phyloP scores from a whole-genome alignment of 2,113 vertebrate genomes.

The Neodontobutis hainanensis region DNA sequence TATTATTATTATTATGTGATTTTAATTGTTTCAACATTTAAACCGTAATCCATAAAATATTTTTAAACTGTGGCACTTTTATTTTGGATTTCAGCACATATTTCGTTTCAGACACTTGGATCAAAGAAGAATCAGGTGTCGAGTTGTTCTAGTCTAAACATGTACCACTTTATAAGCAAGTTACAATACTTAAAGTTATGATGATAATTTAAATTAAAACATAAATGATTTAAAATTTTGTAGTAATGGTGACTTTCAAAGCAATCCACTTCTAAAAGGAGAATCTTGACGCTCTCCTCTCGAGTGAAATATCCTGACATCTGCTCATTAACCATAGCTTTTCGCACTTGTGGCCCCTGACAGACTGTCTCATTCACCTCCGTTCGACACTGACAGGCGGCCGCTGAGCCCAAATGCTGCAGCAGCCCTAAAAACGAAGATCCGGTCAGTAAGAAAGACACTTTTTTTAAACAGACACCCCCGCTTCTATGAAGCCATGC shows the following conservation, averaged over 20 bases:
- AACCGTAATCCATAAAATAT: too few species aligned
- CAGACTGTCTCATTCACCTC: conserved; percentile 69
- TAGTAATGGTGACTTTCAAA: background rate
- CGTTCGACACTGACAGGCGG: conserved; percentile 53
- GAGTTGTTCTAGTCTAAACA: too few species aligned
- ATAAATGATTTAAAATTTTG: background rate
- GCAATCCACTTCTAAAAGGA: conserved; percentile 34
- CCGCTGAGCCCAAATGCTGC: conserved; percentile 49
- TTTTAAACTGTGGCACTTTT: too few species aligned
- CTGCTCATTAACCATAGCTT: conserved; percentile 68
- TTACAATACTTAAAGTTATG: too few species aligned
- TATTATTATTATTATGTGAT: too few species aligned
- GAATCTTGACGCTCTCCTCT: conserved; percentile 56
- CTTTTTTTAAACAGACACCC: conserved; percentile 35
- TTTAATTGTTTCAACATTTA: too few species aligned
- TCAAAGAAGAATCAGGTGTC: too few species aligned
- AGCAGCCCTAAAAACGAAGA: conserved; percentile 13
- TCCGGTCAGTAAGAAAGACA: conserved; percentile 38
- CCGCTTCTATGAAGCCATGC: background rate
- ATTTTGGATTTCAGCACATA: too few species aligned
- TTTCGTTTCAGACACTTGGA: too few species aligned
- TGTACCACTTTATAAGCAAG: too few species aligned
- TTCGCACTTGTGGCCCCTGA: conserved; percentile 50
- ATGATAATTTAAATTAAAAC: too few species aligned
- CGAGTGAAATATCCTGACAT: conserved; percentile 69